Percentiles rank a stretch among this genome's conserved stretches.
phyloP scores from a whole-genome alignment of 2,888 invertebrate species.

The Drosophila peninsularis region DNA sequence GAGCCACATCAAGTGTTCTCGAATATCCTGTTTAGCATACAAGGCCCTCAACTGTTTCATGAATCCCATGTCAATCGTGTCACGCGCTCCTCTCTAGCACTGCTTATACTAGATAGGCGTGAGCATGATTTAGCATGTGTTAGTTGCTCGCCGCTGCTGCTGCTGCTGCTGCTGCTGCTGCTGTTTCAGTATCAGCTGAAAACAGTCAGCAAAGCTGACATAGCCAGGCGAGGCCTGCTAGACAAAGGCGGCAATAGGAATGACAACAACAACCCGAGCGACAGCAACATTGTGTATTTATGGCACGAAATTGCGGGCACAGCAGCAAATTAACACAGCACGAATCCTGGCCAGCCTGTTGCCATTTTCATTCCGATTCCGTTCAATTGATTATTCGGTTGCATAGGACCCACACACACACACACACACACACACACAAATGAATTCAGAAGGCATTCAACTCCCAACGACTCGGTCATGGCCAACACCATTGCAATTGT shows the following conservation, averaged over 20 bases:
- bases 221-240: constrained; percentile 26
- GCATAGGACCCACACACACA: constrained; percentile 17
- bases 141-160: constrained; percentile 14
- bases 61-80: no score
- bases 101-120: neutral
- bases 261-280: constrained; percentile 17
- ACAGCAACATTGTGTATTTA: constrained; percentile 62
- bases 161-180: constrained; percentile 22
- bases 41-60: no score
- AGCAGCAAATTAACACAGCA: constrained; percentile 77
- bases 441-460: constrained; percentile 8
- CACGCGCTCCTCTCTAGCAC: constrained; percentile 5
- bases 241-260: constrained; percentile 10
- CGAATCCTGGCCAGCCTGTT: constrained; percentile 67
- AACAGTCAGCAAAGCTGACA: constrained; percentile 57
- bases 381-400: constrained; percentile 77
- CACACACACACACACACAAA: constrained; percentile 13
- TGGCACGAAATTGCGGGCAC: constrained; percentile 74
- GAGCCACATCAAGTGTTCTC: no score
- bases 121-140: neutral
- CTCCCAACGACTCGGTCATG: constrained; percentile 49
- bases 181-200: constrained; percentile 52
- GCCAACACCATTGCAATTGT: constrained; percentile 33
- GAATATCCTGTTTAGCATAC: neutral
- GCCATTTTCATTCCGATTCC: constrained; percentile 50